Conservation (phyloP, 2,797 vertebrate genomes). For the Hydrolagus colliei region DNA sequence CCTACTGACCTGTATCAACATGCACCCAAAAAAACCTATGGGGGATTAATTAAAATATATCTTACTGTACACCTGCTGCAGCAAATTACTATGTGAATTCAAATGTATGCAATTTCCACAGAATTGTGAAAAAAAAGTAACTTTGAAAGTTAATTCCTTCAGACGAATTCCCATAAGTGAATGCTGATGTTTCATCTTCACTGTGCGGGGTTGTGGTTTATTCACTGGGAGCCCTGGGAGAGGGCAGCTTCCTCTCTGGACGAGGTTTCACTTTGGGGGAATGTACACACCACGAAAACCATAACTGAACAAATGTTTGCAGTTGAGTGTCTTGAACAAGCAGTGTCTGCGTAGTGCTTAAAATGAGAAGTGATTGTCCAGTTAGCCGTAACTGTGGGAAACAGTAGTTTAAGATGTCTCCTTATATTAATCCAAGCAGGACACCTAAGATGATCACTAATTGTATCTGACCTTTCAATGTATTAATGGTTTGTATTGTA, state of each 20-base stretch:
- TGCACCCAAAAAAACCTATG: neutral
- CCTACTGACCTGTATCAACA: neutral
- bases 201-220: neutral
- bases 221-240: neutral
- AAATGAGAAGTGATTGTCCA: neutral
- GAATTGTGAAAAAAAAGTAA: neutral
- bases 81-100: neutral
- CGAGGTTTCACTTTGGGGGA: conserved; percentile 4
- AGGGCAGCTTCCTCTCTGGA: neutral
- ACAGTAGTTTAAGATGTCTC: neutral
- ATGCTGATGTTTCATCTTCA: neutral
- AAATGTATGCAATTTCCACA: neutral
- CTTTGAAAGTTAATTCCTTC: neutral
- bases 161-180: neutral
- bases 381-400: neutral
- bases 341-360: neutral
- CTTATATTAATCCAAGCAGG: neutral
- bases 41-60: neutral
- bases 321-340: neutral
- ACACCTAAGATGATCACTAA: neutral
- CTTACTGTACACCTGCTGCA: too few relatives aligned
- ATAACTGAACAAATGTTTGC: conserved; percentile 13
- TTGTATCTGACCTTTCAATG: neutral
- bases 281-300: neutral
- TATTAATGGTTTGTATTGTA: too few relatives aligned